A percentile compares a stretch with the other conserved stretches of the same genome.
Evolutionary conservation across 1,140 invertebrate species (phyloP).

Genomic region (Myzus persicae): DNA sequence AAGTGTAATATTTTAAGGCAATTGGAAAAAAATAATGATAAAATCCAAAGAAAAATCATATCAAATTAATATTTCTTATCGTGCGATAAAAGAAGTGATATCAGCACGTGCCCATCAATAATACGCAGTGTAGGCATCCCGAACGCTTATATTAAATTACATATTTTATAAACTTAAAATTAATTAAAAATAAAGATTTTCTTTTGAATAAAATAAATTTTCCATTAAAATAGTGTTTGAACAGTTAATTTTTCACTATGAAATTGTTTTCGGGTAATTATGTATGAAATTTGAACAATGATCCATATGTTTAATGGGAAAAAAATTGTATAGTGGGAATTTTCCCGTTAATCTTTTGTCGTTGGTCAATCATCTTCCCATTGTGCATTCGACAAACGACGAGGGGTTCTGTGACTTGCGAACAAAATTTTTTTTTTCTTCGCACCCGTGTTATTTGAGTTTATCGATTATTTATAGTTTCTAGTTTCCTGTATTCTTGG

Average conservation of each 20-base stretch:
- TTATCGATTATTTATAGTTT: conserved; percentile 46
- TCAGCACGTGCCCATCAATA: not conserved
- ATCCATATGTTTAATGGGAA: not conserved
- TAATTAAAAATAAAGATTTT: not conserved
- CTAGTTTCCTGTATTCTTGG: not conserved
- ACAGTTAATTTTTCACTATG: not conserved
- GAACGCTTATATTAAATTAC: not conserved
- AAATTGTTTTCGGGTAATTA: not conserved
- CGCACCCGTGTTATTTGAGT: not conserved
- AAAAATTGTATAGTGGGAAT: conserved; percentile 30
- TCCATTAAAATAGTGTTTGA: not conserved
- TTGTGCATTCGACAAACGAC: conserved; percentile 23
- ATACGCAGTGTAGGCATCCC: not conserved
- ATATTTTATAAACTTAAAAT: not conserved
- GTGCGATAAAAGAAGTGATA: not conserved
- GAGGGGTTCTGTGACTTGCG: not conserved
- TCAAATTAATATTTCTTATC: not conserved
- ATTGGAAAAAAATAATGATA: not conserved
- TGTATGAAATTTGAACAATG: not conserved
- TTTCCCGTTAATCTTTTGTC: conserved; percentile 51
- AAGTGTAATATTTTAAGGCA: not conserved
- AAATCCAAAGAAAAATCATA: not conserved
- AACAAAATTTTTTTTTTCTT: not conserved
- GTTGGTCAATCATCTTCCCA: conserved; percentile 49
- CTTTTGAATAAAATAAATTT: not conserved